phyloP scores from a whole-genome alignment of 2,888 invertebrate genomes.

The Polylopha cassiicola region DNA sequence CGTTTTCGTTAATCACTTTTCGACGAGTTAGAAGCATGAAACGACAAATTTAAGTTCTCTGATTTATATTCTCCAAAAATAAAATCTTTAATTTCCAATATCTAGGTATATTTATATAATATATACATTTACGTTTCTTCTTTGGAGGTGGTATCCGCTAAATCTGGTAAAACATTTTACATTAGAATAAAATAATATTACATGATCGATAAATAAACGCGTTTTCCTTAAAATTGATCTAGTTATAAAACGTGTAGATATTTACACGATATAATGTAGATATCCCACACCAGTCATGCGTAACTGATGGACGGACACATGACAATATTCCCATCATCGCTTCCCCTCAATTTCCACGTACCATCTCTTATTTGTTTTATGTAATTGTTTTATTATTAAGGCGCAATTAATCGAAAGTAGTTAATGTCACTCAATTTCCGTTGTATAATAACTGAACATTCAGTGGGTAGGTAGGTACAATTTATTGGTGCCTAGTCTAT shows the following conservation, averaged over 20 bases:
- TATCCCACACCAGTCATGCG: constrained; percentile 56
- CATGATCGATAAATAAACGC: too few species aligned
- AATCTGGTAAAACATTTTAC: too few species aligned
- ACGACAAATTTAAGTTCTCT: constrained; percentile 18
- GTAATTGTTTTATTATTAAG: constrained; percentile 62
- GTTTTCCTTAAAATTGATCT: too few species aligned
- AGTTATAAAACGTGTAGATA: too few species aligned
- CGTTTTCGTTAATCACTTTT: constrained; percentile 25
- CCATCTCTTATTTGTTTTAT: constrained; percentile 53
- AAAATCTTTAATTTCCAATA: background rate
- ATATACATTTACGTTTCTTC: too few species aligned
- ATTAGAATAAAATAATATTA: too few species aligned
- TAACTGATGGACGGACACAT: constrained; percentile 50
- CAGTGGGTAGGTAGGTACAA: constrained; percentile 16
- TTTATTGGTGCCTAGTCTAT: too few species aligned
- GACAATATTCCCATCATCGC: constrained; percentile 64
- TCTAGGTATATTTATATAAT: background rate
- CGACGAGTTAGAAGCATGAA: constrained; percentile 12
- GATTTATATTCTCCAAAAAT: too few species aligned
- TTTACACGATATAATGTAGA: too few species aligned
- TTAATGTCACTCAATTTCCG: constrained; percentile 51
- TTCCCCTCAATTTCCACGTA: constrained; percentile 54
- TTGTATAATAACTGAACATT: constrained; percentile 21
- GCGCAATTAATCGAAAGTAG: constrained; percentile 45
- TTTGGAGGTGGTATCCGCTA: too few species aligned